A percentile compares a stretch with the other conserved stretches of the same genome.
Conservation (phyloP, 2,888 invertebrate genomes). For the Pristionchus arcanus region DNA sequence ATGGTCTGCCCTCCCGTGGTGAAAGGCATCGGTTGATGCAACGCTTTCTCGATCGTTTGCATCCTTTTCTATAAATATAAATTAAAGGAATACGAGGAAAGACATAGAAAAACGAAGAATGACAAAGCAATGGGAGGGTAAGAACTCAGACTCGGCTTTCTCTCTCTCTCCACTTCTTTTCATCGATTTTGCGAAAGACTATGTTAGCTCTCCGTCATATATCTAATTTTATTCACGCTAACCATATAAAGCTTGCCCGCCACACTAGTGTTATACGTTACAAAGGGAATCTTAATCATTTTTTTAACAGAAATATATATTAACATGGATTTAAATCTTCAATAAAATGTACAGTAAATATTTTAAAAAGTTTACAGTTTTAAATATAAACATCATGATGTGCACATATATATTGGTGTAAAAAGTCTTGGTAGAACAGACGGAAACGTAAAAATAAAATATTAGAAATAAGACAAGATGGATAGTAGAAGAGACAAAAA, state of each 20-base stretch:
- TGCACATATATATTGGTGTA: too few relatives aligned
- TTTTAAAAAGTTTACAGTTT: too few relatives aligned
- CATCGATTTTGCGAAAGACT: conserved; percentile 7
- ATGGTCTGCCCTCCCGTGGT: conserved; percentile 79
- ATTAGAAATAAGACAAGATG: neutral
- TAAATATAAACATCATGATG: too few relatives aligned
- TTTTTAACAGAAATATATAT: too few relatives aligned
- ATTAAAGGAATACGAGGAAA: neutral
- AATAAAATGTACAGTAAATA: too few relatives aligned
- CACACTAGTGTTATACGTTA: too few relatives aligned
- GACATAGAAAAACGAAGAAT: neutral
- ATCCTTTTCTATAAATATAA: conserved; percentile 57
- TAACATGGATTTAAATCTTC: too few relatives aligned
- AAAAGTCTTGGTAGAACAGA: neutral
- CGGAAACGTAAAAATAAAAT: neutral
- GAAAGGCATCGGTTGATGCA: conserved; percentile 79
- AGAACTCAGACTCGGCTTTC: neutral
- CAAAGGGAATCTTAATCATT: too few relatives aligned
- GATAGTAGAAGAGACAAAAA: conserved; percentile 1
- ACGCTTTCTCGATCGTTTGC: conserved; percentile 78
- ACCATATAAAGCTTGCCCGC: too few relatives aligned
- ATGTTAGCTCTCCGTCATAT: conserved; percentile 8
- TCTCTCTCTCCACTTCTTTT: neutral
- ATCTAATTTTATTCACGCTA: neutral
- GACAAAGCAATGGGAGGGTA: neutral